A percentile compares a stretch with the other conserved stretches of the same genome.
These are phyloP conservation scores for Torymus texanus DNA, from an alignment of 2,888 invertebrate genomes.

Conservation along the genomic window DNA sequence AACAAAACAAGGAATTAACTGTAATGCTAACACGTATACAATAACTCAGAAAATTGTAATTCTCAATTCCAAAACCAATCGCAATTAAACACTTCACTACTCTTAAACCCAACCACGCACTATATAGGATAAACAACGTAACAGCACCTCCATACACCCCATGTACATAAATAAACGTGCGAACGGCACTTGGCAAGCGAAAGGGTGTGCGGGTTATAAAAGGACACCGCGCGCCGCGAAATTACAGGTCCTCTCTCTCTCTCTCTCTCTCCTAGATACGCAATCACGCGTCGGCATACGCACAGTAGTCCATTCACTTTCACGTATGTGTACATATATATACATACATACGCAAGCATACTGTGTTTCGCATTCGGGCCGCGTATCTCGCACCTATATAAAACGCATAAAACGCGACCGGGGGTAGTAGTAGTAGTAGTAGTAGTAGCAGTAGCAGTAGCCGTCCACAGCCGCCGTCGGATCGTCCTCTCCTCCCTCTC, in stretches of 20 bases:
- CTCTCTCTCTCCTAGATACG: background rate
- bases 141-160: no score
- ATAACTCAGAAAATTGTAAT: no score
- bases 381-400: slow-evolving; percentile 64
- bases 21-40: no score
- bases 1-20: no score
- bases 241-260: background rate
- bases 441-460: slow-evolving; percentile 34
- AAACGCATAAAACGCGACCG: slow-evolving; percentile 65
- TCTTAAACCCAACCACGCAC: no score
- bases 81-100: no score
- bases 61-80: no score
- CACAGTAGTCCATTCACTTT: background rate
- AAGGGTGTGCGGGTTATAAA: slow-evolving; percentile 8
- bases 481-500: slow-evolving; percentile 58
- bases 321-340: background rate
- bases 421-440: slow-evolving; percentile 47
- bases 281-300: background rate
- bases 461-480: slow-evolving; percentile 52
- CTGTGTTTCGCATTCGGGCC: slow-evolving; percentile 61
- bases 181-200: no score
- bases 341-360: background rate
- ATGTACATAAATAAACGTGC: no score
- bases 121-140: no score
- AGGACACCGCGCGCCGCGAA: background rate